Evolutionary conservation across 2,797 vertebrate genomes (phyloP).

Genomic region (Aulostomus chinensis): DNA sequence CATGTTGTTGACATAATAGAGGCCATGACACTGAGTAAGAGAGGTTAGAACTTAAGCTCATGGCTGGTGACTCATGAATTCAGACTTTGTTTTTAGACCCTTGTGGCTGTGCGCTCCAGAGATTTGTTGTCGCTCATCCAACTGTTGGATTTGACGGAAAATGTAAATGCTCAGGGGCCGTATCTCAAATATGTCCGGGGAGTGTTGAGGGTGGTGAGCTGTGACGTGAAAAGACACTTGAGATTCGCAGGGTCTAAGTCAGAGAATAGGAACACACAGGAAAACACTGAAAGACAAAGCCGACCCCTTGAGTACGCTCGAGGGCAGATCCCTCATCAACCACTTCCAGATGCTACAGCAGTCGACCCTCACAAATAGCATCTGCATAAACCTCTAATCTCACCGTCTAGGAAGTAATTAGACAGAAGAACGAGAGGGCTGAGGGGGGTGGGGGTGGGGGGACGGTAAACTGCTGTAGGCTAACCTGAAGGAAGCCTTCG

Average conservation of each 20-base stretch:
- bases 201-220: conserved; percentile 25
- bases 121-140: conserved; percentile 48
- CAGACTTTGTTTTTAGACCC: conserved; percentile 18
- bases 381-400: conserved; percentile 48
- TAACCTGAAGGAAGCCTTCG: conserved; percentile 52
- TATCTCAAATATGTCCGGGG: conserved; percentile 36
- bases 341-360: conserved; percentile 30
- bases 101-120: conserved; percentile 7
- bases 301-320: conserved; percentile 12
- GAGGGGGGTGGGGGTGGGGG: no score
- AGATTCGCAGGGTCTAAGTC: conserved; percentile 28
- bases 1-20: conserved; percentile 23
- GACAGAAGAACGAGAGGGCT: conserved; percentile 39
- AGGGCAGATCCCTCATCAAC: conserved; percentile 33
- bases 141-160: conserved; percentile 41
- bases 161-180: conserved; percentile 28
- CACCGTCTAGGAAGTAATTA: conserved; percentile 57
- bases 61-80: no score
- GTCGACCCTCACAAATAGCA: conserved; percentile 38
- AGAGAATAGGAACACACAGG: conserved; percentile 17
- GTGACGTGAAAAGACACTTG: conserved; percentile 25
- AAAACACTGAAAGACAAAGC: conserved; percentile 24
- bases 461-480: conserved; percentile 60
- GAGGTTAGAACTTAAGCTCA: conserved; percentile 28
- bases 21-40: conserved; percentile 28